phyloP scores from a whole-genome alignment of 2,888 invertebrate genomes.

The Carabus problematicus region DNA sequence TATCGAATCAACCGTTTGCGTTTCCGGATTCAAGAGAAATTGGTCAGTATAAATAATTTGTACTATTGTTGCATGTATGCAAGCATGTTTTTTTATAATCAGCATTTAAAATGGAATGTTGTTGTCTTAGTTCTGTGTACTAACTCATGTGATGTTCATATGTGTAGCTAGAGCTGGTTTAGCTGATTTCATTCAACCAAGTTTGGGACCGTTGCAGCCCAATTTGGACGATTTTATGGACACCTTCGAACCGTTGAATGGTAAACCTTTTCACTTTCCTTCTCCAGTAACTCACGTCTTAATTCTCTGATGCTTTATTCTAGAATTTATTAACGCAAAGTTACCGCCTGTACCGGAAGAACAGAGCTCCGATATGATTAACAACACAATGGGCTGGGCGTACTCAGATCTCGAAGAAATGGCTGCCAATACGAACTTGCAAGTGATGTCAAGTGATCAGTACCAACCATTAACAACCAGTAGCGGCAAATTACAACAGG shows the following conservation, averaged over 20 bases:
- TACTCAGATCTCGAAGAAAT: constrained; percentile 53
- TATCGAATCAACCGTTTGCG: constrained; percentile 87
- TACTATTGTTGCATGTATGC: constrained; percentile 24
- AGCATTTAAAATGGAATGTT: constrained; percentile 8
- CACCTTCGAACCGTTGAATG: constrained; percentile 83
- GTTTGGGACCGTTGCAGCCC: constrained; percentile 95
- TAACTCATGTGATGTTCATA: constrained; percentile 11
- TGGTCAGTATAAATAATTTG: constrained; percentile 65
- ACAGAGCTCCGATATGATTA: constrained; percentile 49
- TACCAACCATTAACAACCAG: not conserved
- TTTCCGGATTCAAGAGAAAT: constrained; percentile 98
- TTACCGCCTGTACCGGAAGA: constrained; percentile 70
- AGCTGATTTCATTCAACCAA: constrained; percentile 98
- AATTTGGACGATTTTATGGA: constrained; percentile 96
- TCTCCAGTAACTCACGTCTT: not conserved
- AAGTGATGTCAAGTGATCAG: constrained; percentile 34
- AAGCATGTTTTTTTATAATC: not conserved
- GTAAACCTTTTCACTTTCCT: constrained; percentile 57
- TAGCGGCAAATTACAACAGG: constrained; percentile 10
- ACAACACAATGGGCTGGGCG: constrained; percentile 47
- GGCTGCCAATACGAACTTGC: constrained; percentile 43
- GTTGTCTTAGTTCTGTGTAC: constrained; percentile 6
- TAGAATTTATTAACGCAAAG: constrained; percentile 66
- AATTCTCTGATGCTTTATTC: constrained; percentile 44
- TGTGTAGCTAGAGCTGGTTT: constrained; percentile 81